Percentiles rank a stretch among this genome's conserved stretches.
These are phyloP conservation scores for Troides helena DNA, from an alignment of 2,888 invertebrate species.

Conservation along the genomic window DNA sequence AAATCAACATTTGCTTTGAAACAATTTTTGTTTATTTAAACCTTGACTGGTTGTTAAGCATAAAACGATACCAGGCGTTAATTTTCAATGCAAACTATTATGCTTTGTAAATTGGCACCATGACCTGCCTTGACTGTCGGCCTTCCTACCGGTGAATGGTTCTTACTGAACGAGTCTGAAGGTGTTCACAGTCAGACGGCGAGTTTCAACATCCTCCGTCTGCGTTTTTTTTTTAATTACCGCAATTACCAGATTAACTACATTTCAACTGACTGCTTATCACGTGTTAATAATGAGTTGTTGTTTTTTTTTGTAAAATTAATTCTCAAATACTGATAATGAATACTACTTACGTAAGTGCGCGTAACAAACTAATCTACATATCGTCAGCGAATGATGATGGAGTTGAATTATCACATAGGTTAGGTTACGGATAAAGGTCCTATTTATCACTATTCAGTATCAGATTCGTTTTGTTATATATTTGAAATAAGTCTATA, in stretches of 20 bases:
- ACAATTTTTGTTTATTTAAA: slow-evolving; percentile 1
- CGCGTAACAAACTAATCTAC: not conserved
- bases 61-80: slow-evolving; percentile 8
- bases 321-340: not conserved
- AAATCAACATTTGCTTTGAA: no score
- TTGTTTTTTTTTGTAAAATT: not conserved
- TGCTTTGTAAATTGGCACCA: slow-evolving; percentile 53
- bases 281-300: not conserved
- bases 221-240: slow-evolving; percentile 1
- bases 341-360: not conserved
- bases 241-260: not conserved
- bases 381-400: not conserved
- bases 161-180: slow-evolving; percentile 47
- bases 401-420: not conserved
- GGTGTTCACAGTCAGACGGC: slow-evolving; percentile 36
- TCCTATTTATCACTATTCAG: not conserved
- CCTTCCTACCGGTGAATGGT: slow-evolving; percentile 69
- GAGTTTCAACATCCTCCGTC: slow-evolving; percentile 50
- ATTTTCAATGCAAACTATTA: slow-evolving; percentile 23
- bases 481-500: no score
- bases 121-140: slow-evolving; percentile 70
- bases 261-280: not conserved
- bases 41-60: not conserved
- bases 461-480: not conserved
- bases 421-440: not conserved